These are phyloP conservation scores for Lagopus leucura DNA, from an alignment of 2,113 vertebrate genomes.

Conservation along the genomic window DNA sequence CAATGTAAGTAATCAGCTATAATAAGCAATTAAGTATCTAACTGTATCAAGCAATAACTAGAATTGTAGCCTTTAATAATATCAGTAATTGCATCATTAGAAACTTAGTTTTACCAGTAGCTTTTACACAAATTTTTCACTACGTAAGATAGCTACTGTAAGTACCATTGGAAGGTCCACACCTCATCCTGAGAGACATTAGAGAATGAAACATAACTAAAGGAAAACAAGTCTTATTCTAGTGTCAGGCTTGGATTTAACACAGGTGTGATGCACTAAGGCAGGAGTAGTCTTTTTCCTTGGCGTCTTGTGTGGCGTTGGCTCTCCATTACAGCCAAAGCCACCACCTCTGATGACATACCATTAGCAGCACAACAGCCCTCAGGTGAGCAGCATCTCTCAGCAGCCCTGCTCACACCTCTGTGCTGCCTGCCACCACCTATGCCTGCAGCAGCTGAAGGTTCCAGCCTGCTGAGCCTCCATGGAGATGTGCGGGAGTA, in stretches of 20 bases:
- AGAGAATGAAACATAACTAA: not conserved
- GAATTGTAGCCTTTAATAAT: slow-evolving; percentile 53
- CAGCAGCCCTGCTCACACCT: not conserved
- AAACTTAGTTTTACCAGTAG: not conserved
- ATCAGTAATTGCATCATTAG: slow-evolving; percentile 43
- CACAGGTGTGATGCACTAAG: not conserved
- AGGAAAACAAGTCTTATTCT: not conserved
- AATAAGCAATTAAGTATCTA: slow-evolving; percentile 62
- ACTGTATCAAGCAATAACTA: slow-evolving; percentile 57
- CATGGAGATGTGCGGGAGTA: not conserved
- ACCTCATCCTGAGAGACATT: not conserved
- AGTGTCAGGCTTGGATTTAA: not conserved
- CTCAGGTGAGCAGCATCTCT: accelerated
- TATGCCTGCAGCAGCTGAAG: not conserved
- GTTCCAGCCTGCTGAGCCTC: not conserved
- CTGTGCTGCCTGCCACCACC: not conserved
- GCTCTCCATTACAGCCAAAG: not conserved
- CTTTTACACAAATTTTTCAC: not conserved
- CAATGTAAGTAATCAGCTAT: slow-evolving; percentile 60
- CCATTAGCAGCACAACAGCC: not conserved
- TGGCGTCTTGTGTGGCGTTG: not conserved
- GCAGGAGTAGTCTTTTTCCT: not conserved
- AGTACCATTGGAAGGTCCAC: not conserved
- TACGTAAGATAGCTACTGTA: not conserved
- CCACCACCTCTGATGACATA: not conserved